Evolutionary conservation across 2,797 vertebrate species (phyloP).

Genomic region (Champsocephalus gunnari): DNA sequence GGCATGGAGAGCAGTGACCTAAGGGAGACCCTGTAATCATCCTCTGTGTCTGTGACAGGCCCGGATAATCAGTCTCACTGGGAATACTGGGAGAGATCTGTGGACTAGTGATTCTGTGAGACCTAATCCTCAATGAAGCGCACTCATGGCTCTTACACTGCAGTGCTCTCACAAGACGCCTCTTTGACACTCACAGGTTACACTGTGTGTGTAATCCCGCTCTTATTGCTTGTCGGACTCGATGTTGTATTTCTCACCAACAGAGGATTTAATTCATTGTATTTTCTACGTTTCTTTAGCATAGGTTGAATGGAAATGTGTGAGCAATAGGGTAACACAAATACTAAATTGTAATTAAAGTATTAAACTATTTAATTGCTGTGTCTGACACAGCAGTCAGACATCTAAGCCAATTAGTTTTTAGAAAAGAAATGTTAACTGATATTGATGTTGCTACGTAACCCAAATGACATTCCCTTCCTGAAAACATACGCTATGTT

Average conservation of each 20-base stretch:
- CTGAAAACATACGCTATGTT: background rate
- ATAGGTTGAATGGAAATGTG: background rate
- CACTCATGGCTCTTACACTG: conserved; percentile 65
- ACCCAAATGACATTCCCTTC: background rate
- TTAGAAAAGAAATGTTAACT: background rate
- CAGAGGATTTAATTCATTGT: background rate
- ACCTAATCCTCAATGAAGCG: conserved; percentile 80
- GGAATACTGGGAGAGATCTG: conserved; percentile 89
- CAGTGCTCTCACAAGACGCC: conserved; percentile 68
- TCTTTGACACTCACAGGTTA: conserved; percentile 57
- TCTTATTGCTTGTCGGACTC: conserved; percentile 13
- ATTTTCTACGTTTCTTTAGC: background rate
- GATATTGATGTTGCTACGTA: background rate
- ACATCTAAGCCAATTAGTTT: background rate
- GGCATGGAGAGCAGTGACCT: conserved; percentile 77
- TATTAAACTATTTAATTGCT: background rate
- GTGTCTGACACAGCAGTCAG: background rate
- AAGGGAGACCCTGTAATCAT: conserved; percentile 97
- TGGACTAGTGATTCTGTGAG: conserved; percentile 76
- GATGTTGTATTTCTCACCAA: conserved; percentile 12
- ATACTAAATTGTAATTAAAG: no score
- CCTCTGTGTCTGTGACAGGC: conserved; percentile 96
- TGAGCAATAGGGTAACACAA: background rate
- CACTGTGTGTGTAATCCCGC: conserved; percentile 44
- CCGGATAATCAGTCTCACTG: conserved; percentile 99